Evolutionary conservation across 2,888 invertebrate species (phyloP), one percentile per base, ranked within the genome.

Genomic region (Aethes cnicana): DNA sequence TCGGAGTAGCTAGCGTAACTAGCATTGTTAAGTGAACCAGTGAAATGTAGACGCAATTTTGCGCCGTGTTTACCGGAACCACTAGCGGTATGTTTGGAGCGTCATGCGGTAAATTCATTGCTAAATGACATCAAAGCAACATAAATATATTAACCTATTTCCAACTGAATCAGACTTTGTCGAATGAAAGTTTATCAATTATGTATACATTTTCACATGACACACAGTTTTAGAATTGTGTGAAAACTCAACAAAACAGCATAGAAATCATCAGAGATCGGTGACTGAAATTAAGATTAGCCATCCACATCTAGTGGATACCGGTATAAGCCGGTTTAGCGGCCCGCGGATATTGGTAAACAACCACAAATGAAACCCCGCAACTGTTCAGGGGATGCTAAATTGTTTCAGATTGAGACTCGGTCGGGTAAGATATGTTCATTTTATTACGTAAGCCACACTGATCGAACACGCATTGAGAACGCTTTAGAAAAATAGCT

Each of bases 361-460:
- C 46, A 52, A 52, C 52, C 52, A 26, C 52, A 52, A 52, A 52
- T 46, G 32, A 46, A 46, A 46, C 33, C 44, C 44, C 9, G 35
- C 43, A 37, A 37, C 21, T 23, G 37, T 36, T 20, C 23, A 37
- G 23, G 43, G 44, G 30, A 39, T 46, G 26, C 32, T 44, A 26
- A 52, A 52, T 39, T 39, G 39, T 52, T 52, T 46, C 9, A 18
- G 25, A 18, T 36, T 23, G 25, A n/a, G 20, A 17, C 26, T 25
- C 23, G 43, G 42, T 25, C 23, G 43, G 42, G 21, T 25, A 35
- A 17, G 50, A 25, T 9, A 33, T 41, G 48, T 11, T 33, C 39
- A 23, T 41, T 47, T 41, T 35, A 42, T 47, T 47, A 11, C 14
- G 20, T 18, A 46, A 21, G 36, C 28, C 14, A 21, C 18, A 14